Conservation (phyloP, 2,797 vertebrate species). For the Notamacropus eugenii region DNA sequence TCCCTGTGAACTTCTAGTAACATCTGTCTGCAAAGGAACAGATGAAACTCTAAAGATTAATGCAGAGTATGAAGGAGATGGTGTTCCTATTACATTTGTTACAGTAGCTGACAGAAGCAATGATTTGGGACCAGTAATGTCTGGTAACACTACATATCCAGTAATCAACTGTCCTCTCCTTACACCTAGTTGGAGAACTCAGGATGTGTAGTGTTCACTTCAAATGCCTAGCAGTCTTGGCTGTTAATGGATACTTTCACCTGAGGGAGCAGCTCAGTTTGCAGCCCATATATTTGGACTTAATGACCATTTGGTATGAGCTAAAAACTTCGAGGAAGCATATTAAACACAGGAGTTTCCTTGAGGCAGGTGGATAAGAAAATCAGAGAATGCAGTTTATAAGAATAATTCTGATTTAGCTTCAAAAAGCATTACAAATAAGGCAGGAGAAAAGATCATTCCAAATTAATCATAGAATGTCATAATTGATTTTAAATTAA, state of each 20-base stretch:
- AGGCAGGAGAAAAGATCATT: constrained; percentile 55
- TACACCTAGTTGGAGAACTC: constrained; percentile 95
- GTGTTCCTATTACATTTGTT: constrained; percentile 95
- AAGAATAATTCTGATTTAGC: constrained; percentile 40
- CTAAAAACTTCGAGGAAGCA: constrained; percentile 91
- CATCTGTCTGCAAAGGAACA: constrained; percentile 97
- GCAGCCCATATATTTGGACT: constrained; percentile 96
- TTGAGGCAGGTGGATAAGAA: constrained; percentile 95
- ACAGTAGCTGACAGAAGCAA: constrained; percentile 98
- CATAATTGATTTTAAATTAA: too few species aligned
- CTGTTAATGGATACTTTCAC: constrained; percentile 94
- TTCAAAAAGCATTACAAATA: neutral
- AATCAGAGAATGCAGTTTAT: constrained; percentile 82
- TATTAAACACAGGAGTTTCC: constrained; percentile 96
- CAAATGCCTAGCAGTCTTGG: constrained; percentile 95
- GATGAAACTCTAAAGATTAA: constrained; percentile 98
- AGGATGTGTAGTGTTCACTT: constrained; percentile 98
- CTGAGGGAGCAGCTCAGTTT: constrained; percentile 95
- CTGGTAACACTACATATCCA: constrained; percentile 95
- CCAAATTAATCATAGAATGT: constrained; percentile 10
- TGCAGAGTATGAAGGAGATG: constrained; percentile 96
- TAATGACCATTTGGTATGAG: constrained; percentile 94
- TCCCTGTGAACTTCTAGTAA: constrained; percentile 92
- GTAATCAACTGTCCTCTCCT: constrained; percentile 97
- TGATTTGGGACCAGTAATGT: constrained; percentile 96